Conservation (phyloP, 2,888 invertebrate genomes). For the Troides helena region DNA sequence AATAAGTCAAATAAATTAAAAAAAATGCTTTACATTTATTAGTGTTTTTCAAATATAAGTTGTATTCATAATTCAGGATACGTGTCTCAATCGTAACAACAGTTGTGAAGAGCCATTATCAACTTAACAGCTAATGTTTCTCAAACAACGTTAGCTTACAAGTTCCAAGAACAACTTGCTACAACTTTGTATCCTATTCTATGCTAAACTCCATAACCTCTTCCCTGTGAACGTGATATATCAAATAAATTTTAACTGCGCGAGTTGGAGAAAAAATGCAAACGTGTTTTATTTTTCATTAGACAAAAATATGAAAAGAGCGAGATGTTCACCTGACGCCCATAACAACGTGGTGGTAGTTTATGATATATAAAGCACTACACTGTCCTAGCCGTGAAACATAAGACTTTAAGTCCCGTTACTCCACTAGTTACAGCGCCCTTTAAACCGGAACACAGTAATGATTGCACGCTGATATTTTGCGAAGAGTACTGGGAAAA, state of each 20-base stretch:
- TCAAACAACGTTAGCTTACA: slow-evolving; percentile 21
- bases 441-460: too few species aligned
- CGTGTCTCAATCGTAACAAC: not conserved
- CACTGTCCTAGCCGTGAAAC: too few species aligned
- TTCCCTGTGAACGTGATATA: slow-evolving; percentile 16
- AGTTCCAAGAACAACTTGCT: slow-evolving; percentile 9
- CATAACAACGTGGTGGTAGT: too few species aligned
- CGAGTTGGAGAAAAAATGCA: slow-evolving; percentile 3
- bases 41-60: not conserved
- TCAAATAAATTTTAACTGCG: slow-evolving; percentile 9
- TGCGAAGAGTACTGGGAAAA: too few species aligned
- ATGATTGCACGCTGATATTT: too few species aligned
- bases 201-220: slow-evolving; percentile 12
- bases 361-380: too few species aligned
- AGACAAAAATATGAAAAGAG: too few species aligned
- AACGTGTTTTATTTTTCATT: not conserved
- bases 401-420: too few species aligned
- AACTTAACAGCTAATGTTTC: slow-evolving; percentile 20
- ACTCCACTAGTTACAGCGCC: too few species aligned
- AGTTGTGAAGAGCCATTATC: slow-evolving; percentile 19
- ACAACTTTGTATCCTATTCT: slow-evolving; percentile 11
- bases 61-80: slow-evolving; percentile 2
- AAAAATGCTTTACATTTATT: too few species aligned
- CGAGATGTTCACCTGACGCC: too few species aligned
- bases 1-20: too few species aligned